These are phyloP conservation scores for Puffinus mauretanicus DNA, from an alignment of 2,113 vertebrate genomes.

Conservation along the genomic window DNA sequence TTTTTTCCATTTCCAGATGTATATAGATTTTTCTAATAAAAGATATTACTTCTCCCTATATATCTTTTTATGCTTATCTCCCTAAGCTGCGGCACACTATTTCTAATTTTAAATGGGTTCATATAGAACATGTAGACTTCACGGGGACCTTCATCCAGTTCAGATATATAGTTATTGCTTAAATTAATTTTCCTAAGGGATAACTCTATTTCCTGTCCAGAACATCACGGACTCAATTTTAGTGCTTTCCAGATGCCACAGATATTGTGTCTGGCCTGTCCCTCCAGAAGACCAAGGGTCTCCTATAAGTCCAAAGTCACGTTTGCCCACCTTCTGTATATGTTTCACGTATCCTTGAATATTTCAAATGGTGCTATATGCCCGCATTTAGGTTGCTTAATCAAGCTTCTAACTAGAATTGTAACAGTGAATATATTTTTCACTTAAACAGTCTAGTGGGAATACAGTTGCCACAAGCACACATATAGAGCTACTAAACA, in stretches of 20 bases:
- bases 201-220: neutral
- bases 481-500: neutral
- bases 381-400: neutral
- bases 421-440: neutral
- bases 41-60: neutral
- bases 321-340: neutral
- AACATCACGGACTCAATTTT: neutral
- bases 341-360: neutral
- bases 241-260: neutral
- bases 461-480: neutral
- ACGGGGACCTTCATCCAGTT: neutral
- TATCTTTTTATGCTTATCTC: neutral
- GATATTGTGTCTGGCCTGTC: neutral
- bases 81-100: neutral
- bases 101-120: neutral
- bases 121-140: neutral
- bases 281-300: neutral
- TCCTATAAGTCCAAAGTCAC: neutral
- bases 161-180: neutral
- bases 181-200: neutral
- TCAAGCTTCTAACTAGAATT: neutral
- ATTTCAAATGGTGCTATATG: neutral
- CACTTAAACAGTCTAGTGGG: neutral
- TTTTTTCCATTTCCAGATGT: neutral
- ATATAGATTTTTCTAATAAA: neutral